These are phyloP conservation scores for Drosophila subobscura DNA, from an alignment of 1,140 invertebrate species.

Conservation along the genomic window DNA sequence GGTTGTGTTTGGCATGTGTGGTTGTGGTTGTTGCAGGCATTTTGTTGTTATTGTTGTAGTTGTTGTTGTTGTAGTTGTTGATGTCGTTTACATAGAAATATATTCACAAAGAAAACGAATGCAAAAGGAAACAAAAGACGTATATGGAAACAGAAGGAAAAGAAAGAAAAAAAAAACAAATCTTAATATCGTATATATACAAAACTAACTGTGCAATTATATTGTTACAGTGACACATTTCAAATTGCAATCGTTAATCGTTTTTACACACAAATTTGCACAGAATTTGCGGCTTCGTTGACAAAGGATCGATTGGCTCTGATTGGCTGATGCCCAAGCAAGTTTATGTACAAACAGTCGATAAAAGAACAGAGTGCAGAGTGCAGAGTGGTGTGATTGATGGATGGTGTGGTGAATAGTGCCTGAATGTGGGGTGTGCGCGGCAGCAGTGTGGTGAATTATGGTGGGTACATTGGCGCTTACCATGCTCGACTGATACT, in stretches of 20 bases:
- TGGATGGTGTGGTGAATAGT: conserved; percentile 15
- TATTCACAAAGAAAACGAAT: conserved; percentile 73
- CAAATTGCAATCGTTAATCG: no score
- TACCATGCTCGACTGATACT: conserved; percentile 99
- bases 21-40: conserved; percentile 44
- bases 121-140: conserved; percentile 47
- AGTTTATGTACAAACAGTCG: conserved; percentile 37
- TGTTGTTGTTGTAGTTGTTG: conserved; percentile 46
- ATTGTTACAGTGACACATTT: conserved; percentile 23
- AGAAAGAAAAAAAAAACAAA: conserved; percentile 61
- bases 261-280: not conserved
- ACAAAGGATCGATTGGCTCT: no score
- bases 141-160: conserved; percentile 47
- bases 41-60: conserved; percentile 46
- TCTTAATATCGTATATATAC: conserved; percentile 30
- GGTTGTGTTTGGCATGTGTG: conserved; percentile 30
- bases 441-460: conserved; percentile 15
- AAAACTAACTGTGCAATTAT: conserved; percentile 39
- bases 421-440: conserved; percentile 10
- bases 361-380: conserved; percentile 10
- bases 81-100: conserved; percentile 69
- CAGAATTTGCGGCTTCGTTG: conserved; percentile 16
- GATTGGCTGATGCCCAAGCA: conserved; percentile 2
- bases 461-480: conserved; percentile 81
- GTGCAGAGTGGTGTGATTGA: not conserved